A percentile compares a stretch with the other conserved stretches of the same genome.
These are phyloP conservation scores for Osedax frankpressi DNA, from an alignment of 2,888 invertebrate genomes.

Conservation along the genomic window DNA sequence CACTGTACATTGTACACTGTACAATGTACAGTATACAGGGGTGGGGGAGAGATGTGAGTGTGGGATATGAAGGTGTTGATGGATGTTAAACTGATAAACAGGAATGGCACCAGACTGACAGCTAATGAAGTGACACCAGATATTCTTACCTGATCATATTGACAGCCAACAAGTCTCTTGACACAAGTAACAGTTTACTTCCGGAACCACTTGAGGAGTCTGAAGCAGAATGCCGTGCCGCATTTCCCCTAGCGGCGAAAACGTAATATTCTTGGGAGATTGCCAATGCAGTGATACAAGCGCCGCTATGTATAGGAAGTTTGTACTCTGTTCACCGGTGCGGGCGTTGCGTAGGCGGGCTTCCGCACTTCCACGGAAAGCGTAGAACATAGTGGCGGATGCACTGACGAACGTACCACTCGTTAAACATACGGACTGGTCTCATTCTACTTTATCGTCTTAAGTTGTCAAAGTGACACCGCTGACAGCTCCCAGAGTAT, in stretches of 20 bases:
- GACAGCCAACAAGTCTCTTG: conserved; percentile 38
- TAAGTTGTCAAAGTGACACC: not conserved
- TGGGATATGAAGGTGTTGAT: no score
- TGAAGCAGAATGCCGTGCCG: conserved; percentile 31
- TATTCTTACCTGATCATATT: conserved; percentile 29
- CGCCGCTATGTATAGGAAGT: conserved; percentile 33
- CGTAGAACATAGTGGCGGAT: conserved; percentile 33
- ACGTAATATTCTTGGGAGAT: conserved; percentile 38
- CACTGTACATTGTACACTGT: no score
- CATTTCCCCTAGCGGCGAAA: conserved; percentile 33
- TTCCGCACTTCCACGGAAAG: conserved; percentile 33
- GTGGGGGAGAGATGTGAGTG: no score
- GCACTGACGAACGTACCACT: not conserved
- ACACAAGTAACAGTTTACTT: conserved; percentile 35
- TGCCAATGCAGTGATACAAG: conserved; percentile 35
- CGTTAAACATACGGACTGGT: conserved; percentile 27
- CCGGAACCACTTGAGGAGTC: conserved; percentile 34
- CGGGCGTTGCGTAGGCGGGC: conserved; percentile 36
- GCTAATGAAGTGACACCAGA: no score
- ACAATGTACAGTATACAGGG: no score
- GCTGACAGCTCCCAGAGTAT: not conserved
- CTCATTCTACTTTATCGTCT: conserved; percentile 37
- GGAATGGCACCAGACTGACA: no score
- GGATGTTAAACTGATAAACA: no score
- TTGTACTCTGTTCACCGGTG: conserved; percentile 33